These are phyloP conservation scores for Lasioglossum malachurum DNA, from an alignment of 2,888 invertebrate genomes.

Conservation along the genomic window DNA sequence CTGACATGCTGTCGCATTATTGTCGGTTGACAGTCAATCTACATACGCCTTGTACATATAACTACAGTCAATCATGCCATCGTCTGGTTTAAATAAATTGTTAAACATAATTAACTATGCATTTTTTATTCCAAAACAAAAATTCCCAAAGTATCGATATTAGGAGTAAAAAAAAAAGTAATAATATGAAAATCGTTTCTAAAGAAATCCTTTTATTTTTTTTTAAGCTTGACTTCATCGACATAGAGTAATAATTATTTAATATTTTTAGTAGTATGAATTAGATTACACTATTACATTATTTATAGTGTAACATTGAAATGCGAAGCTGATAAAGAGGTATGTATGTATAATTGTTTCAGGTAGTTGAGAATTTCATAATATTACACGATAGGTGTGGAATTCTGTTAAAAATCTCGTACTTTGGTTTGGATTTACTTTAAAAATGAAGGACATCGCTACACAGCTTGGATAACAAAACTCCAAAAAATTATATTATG, in stretches of 20 bases:
- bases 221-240: slow-evolving; percentile 71
- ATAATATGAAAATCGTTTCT: slow-evolving; percentile 55
- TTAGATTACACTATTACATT: slow-evolving; percentile 75
- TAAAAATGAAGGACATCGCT: slow-evolving; percentile 54
- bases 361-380: slow-evolving; percentile 64
- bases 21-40: slow-evolving; percentile 73
- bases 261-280: slow-evolving; percentile 70
- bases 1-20: slow-evolving; percentile 60
- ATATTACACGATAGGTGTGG: slow-evolving; percentile 59
- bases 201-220: slow-evolving; percentile 76
- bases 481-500: slow-evolving; percentile 62
- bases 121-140: slow-evolving; percentile 30
- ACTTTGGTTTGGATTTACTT: slow-evolving; percentile 68
- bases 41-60: slow-evolving; percentile 83
- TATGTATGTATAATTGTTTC: slow-evolving; percentile 69
- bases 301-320: slow-evolving; percentile 72
- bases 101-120: slow-evolving; percentile 63
- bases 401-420: slow-evolving; percentile 66
- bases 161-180: slow-evolving; percentile 34
- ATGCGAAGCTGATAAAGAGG: slow-evolving; percentile 74
- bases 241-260: slow-evolving; percentile 73
- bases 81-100: slow-evolving; percentile 80
- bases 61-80: slow-evolving; percentile 74
- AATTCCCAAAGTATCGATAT: slow-evolving; percentile 16
- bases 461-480: slow-evolving; percentile 56